phyloP scores from a whole-genome alignment of 2,113 vertebrate genomes.

The Capra hircus region DNA sequence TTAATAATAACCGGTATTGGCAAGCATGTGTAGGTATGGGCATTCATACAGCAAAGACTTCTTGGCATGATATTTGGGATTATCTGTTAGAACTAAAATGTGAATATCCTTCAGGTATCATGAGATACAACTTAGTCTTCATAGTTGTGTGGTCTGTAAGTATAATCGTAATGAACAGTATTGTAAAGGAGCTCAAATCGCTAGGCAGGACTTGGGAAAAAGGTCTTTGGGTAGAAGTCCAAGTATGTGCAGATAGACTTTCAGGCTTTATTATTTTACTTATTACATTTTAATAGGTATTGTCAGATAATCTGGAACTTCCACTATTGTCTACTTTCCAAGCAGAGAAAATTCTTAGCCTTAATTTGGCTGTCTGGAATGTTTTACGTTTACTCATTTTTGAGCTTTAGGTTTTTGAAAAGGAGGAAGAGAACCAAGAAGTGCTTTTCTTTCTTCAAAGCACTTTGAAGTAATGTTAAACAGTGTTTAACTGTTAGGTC shows the following conservation, averaged over 20 bases:
- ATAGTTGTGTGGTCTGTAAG: not conserved
- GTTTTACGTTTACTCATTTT: not conserved
- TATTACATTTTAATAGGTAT: not conserved
- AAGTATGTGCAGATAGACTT: not conserved
- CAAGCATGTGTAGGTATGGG: not conserved
- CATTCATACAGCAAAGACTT: not conserved
- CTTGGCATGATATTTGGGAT: not conserved
- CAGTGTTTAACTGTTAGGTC: not conserved
- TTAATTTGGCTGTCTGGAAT: not conserved
- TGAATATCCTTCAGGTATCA: not conserved
- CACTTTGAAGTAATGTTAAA: not conserved
- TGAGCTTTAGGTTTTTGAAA: not conserved
- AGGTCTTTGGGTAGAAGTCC: not conserved
- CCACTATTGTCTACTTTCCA: not conserved
- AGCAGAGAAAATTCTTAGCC: not conserved
- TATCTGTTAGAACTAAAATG: not conserved
- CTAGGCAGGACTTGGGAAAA: not conserved
- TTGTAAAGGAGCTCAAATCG: not conserved
- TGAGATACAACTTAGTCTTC: not conserved
- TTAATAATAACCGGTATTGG: not conserved
- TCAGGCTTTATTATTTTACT: not conserved
- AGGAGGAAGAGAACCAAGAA: not conserved
- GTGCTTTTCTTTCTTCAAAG: not conserved
- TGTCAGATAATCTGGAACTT: not conserved
- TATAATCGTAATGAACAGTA: not conserved